Evolutionary conservation across 1,140 invertebrate genomes (phyloP), one percentile per base, ranked within the genome.

Genomic region (Hyposmocoma kahamanoa): DNA sequence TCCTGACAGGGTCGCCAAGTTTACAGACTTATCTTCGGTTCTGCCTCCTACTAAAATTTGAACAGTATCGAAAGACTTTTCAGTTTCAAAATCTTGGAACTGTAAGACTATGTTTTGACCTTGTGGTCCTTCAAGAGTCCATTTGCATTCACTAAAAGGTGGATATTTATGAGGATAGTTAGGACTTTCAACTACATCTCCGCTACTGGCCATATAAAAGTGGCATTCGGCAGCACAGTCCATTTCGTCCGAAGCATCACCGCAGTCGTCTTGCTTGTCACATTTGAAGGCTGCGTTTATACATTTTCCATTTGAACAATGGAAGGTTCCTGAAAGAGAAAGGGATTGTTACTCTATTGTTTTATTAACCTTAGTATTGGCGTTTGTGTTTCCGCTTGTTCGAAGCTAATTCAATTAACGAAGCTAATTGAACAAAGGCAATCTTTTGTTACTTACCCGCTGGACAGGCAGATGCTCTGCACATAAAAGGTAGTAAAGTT

Each of bases 51-150:
- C 96, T 57, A 98, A 88, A 58, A 99, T 95, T 85, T 98, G 96
- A 4, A 99, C 96, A 24, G 96, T 96, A 83, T 99, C 97, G 68
- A 97, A 97, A 62, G 95, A 94, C 76, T 97, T 95, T 86, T 99
- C 97, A 3, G 97, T 99, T 74, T 97, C 96, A 83, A 99, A 98
- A 87, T 97, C 95, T 89, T 96, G 96, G 84, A 99, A 97, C 91
- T 98, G 88, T 47, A 98, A 87, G 22, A 97, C 90, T 53, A 98
- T 96, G 65, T 96, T 97, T 77, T 97, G 95, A 30, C 97, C 97
- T 83, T 98, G 92, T 3, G 97, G 97, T 20, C 96, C 97, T 88
- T 99, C 97, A 38, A 99, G 87, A 0, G 97, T 98, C 97, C 97
- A 99, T 86, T 97, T 97, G 80, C 97, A 99, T 70, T 98, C 96